Percentiles rank a stretch among this genome's conserved stretches.
phyloP scores from a whole-genome alignment of 2,888 invertebrate species.

The Vesta saturnalis region DNA sequence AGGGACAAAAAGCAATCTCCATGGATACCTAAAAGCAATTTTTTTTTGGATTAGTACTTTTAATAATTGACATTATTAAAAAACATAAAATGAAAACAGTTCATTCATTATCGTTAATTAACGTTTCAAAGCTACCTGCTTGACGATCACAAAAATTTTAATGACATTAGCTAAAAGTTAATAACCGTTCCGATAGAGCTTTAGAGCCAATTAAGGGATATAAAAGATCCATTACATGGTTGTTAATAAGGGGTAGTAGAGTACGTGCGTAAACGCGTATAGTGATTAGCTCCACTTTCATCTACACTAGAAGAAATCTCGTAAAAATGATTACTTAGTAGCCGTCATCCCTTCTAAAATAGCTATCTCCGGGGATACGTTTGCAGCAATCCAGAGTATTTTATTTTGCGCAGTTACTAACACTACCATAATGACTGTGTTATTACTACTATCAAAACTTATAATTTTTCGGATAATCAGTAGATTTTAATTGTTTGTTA shows the following conservation, averaged over 20 bases:
- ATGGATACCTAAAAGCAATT: background rate
- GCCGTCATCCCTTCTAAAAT: no score
- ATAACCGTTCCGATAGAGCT: background rate
- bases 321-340: background rate
- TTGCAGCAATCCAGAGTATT: no score
- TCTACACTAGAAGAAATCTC: background rate
- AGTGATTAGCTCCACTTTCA: background rate
- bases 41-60: no score
- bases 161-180: background rate
- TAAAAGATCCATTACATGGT: constrained; percentile 3
- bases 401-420: no score
- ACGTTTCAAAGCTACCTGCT: background rate
- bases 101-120: no score
- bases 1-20: constrained; percentile 21
- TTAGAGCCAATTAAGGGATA: constrained; percentile 1
- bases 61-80: no score
- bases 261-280: background rate
- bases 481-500: no score
- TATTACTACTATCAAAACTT: no score
- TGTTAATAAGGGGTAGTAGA: background rate
- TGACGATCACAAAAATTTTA: background rate
- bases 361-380: no score
- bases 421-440: no score
- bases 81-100: no score
- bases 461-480: no score